Percentiles rank a stretch among this genome's conserved stretches.
Evolutionary conservation across 2,113 vertebrate genomes (phyloP).

Genomic region (Heptranchias perlo): DNA sequence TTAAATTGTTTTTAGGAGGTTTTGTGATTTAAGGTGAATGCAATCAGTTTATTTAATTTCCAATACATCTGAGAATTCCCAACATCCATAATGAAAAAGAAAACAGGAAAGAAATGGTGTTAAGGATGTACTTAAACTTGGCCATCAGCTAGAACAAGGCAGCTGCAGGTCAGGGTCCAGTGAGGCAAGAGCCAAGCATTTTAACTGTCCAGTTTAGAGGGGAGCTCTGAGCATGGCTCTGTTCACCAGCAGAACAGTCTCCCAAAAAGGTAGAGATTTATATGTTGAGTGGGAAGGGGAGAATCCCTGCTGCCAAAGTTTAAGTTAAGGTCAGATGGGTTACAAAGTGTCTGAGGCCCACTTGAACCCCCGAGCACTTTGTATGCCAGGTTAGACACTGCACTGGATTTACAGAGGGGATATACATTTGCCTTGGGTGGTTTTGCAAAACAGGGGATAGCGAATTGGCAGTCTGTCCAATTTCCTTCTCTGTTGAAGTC

Average conservation of each 20-base stretch:
- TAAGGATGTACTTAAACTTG: not conserved
- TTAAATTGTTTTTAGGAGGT: too few species aligned
- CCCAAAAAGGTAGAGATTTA: not conserved
- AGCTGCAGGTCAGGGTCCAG: not conserved
- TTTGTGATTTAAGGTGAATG: too few species aligned
- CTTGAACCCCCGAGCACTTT: too few species aligned
- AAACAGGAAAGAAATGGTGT: not conserved
- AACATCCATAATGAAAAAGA: too few species aligned
- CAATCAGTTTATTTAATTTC: too few species aligned
- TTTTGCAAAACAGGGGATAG: not conserved
- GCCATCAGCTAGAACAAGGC: not conserved
- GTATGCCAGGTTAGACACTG: not conserved
- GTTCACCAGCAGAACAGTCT: not conserved
- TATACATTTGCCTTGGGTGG: not conserved
- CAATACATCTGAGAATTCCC: too few species aligned
- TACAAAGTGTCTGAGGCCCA: not conserved
- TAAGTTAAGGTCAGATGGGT: not conserved
- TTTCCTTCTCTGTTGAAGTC: not conserved
- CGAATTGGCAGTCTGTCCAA: not conserved
- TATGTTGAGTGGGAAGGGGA: not conserved
- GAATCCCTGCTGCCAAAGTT: not conserved
- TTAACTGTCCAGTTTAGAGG: not conserved
- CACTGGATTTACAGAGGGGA: not conserved
- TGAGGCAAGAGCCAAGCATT: not conserved
- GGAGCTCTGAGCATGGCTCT: not conserved